These are phyloP conservation scores for Apamea sordens DNA, from an alignment of 2,888 invertebrate genomes.

Conservation along the genomic window DNA sequence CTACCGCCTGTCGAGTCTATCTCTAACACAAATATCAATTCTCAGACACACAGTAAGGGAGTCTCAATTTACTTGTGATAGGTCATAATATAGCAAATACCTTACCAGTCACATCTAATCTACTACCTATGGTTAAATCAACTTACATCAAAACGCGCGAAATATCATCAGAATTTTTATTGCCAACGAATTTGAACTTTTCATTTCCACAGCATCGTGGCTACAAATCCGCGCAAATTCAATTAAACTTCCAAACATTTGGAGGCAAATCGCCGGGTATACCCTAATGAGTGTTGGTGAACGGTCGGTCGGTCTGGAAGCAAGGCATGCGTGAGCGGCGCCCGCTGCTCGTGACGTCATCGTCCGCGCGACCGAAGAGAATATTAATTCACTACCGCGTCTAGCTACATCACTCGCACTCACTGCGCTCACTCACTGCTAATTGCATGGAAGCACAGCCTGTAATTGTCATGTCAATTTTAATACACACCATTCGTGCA, in stretches of 20 bases:
- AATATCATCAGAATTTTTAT: conserved; percentile 6
- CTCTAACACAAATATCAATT: neutral
- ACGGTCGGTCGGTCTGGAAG: conserved; percentile 74
- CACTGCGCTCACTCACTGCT: conserved; percentile 67
- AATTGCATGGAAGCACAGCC: conserved; percentile 70
- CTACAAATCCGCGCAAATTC: conserved; percentile 53
- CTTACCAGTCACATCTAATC: neutral
- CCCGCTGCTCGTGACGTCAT: conserved; percentile 77
- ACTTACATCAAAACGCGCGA: neutral
- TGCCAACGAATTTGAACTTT: conserved; percentile 16
- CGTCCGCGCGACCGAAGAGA: conserved; percentile 71
- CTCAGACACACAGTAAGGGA: neutral
- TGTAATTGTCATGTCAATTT: conserved; percentile 55
- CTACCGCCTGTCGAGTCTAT: neutral
- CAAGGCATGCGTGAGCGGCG: conserved; percentile 85
- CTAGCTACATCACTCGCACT: conserved; percentile 79
- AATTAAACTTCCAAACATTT: conserved; percentile 61
- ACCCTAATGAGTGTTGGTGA: conserved; percentile 78
- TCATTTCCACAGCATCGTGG: conserved; percentile 12
- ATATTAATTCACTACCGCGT: conserved; percentile 83
- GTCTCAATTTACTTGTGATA: neutral
- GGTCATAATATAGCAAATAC: neutral
- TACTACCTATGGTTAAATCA: neutral
- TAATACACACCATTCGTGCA: conserved; percentile 14
- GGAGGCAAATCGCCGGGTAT: conserved; percentile 52